A percentile compares a stretch with the other conserved stretches of the same genome.
Evolutionary conservation across 2,888 invertebrate genomes (phyloP).

Genomic region (Tromatobia lineatoria): DNA sequence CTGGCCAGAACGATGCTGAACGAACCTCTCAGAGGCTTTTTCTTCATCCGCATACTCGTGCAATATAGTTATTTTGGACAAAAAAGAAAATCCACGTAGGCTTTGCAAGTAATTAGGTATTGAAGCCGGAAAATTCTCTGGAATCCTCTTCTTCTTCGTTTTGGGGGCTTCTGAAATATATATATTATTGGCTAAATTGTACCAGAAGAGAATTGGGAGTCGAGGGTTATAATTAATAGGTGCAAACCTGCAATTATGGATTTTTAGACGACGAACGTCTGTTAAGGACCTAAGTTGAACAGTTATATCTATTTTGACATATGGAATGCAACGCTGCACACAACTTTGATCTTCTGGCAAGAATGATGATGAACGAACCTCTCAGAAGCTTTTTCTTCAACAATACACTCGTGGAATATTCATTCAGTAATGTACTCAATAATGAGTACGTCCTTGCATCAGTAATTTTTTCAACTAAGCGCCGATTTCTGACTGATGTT

Average conservation of each 20-base stretch:
- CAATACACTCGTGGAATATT: too few species aligned
- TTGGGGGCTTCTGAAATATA: background rate
- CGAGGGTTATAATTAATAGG: too few species aligned
- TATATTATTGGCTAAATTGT: background rate
- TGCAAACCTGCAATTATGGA: background rate
- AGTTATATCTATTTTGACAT: too few species aligned
- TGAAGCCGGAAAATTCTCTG: background rate
- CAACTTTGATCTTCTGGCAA: too few species aligned
- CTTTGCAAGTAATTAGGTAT: slow-evolving; percentile 5
- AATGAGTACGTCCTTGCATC: too few species aligned
- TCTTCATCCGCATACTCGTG: background rate
- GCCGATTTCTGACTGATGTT: too few species aligned
- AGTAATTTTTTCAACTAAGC: too few species aligned
- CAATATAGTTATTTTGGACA: background rate
- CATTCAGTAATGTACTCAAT: too few species aligned
- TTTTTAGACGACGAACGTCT: background rate
- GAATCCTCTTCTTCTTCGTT: background rate
- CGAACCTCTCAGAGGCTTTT: background rate
- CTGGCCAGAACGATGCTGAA: background rate
- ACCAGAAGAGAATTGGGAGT: background rate
- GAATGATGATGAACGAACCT: too few species aligned
- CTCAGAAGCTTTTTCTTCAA: too few species aligned
- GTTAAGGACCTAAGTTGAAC: too few species aligned
- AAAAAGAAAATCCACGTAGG: slow-evolving; percentile 4
- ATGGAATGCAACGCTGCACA: too few species aligned